These are phyloP conservation scores for Microplitis mediator DNA, from an alignment of 1,140 invertebrate species.

Conservation along the genomic window DNA sequence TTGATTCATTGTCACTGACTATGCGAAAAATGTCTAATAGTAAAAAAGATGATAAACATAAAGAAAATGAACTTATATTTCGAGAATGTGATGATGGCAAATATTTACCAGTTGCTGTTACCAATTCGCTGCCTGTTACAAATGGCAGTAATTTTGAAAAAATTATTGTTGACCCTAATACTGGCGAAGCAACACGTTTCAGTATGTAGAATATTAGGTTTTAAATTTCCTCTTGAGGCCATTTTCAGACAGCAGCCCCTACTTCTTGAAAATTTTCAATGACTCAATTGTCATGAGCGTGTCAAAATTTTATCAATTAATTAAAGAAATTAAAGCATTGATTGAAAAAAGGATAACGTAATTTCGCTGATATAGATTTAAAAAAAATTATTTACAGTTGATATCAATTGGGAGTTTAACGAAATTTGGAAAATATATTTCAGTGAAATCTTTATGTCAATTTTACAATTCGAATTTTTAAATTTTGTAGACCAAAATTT, in stretches of 20 bases:
- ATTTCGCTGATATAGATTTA: too few species aligned
- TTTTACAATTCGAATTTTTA: too few species aligned
- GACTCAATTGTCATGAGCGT: too few species aligned
- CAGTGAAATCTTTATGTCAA: too few species aligned
- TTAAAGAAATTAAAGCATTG: too few species aligned
- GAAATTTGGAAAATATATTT: too few species aligned
- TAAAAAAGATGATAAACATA: conserved; percentile 42
- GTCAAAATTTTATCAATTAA: too few species aligned
- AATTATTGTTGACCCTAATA: conserved; percentile 64
- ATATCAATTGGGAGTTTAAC: too few species aligned
- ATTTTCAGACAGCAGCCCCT: too few species aligned
- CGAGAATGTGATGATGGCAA: conserved; percentile 56
- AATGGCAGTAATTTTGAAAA: conserved; percentile 58
- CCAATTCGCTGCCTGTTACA: conserved; percentile 36
- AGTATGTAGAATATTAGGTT: conserved; percentile 18
- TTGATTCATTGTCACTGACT: conserved; percentile 62
- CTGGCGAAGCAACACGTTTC: conserved; percentile 59
- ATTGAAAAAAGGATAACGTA: too few species aligned
- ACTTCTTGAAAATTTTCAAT: neutral
- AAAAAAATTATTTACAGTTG: too few species aligned
- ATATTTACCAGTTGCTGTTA: conserved; percentile 42
- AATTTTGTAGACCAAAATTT: too few species aligned
- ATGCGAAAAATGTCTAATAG: conserved; percentile 53
- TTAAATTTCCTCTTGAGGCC: neutral
- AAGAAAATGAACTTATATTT: conserved; percentile 51